These are phyloP conservation scores for Hozukius guyotensis DNA, from an alignment of 2,797 vertebrate genomes.

Conservation along the genomic window DNA sequence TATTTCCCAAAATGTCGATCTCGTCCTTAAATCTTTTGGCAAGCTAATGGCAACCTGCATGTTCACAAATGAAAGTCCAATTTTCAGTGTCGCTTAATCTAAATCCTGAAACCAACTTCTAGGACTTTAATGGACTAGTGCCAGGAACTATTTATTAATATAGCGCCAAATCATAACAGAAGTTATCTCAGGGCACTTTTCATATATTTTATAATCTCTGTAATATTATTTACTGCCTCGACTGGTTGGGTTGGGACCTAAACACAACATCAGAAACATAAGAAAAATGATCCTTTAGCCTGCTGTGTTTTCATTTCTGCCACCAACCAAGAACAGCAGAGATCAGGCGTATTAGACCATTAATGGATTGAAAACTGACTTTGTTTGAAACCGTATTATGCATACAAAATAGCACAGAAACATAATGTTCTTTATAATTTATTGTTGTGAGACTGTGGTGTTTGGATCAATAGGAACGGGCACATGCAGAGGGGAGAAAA, in stretches of 20 bases:
- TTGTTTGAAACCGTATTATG: slow-evolving; percentile 1
- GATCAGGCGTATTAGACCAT: slow-evolving; percentile 13
- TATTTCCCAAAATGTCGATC: not conserved
- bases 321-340: not conserved
- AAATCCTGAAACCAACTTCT: not conserved
- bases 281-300: not conserved
- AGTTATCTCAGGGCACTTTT: too few species aligned
- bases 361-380: slow-evolving; percentile 9
- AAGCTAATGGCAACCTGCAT: not conserved
- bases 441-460: not conserved
- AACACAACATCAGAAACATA: not conserved
- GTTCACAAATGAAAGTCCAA: not conserved
- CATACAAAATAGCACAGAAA: not conserved
- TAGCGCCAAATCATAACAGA: too few species aligned
- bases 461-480: not conserved
- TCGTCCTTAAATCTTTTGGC: not conserved
- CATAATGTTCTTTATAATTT: not conserved
- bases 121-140: not conserved
- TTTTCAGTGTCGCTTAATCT: not conserved
- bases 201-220: too few species aligned
- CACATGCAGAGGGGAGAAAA: not conserved
- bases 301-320: slow-evolving; percentile 6
- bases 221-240: not conserved
- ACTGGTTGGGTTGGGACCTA: not conserved
- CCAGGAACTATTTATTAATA: too few species aligned